These are phyloP conservation scores for Chiridota heheva DNA, from an alignment of 35 echinoderm and acorn worm genomes.

Conservation along the genomic window DNA sequence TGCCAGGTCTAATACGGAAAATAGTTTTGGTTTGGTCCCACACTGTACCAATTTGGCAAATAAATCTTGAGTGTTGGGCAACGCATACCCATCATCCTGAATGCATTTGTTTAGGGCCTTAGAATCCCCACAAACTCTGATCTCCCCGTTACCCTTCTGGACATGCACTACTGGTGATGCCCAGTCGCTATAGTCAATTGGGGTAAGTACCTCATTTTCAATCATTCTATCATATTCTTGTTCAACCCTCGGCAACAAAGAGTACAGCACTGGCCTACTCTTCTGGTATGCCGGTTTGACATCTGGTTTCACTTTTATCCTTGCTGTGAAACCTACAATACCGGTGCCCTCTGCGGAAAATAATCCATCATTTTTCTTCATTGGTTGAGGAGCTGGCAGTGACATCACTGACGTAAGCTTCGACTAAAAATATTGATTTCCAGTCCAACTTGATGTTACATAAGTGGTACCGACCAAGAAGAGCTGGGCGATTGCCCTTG, in stretches of 20 bases:
- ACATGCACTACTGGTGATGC: constrained; percentile 22
- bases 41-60: constrained; percentile 23
- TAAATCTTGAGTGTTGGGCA: constrained; percentile 20
- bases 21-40: constrained; percentile 12
- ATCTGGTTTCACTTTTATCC: neutral
- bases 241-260: neutral
- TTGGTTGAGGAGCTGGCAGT: neutral
- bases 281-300: neutral
- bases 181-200: neutral
- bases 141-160: neutral
- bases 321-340: neutral
- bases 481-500: neutral
- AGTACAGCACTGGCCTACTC: neutral
- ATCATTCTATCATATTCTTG: constrained; percentile 6
- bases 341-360: neutral
- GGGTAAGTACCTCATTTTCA: neutral
- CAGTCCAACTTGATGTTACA: constrained; percentile 12
- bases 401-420: too few species aligned
- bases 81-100: constrained; percentile 3
- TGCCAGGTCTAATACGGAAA: constrained; percentile 26
- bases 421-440: neutral
- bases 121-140: constrained; percentile 23
- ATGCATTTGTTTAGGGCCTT: constrained; percentile 14
- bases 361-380: neutral
- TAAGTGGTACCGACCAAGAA: neutral